Evolutionary conservation across 2,113 vertebrate species (phyloP), one percentile per base, ranked within the genome.

Genomic region (Heterocephalus glaber): DNA sequence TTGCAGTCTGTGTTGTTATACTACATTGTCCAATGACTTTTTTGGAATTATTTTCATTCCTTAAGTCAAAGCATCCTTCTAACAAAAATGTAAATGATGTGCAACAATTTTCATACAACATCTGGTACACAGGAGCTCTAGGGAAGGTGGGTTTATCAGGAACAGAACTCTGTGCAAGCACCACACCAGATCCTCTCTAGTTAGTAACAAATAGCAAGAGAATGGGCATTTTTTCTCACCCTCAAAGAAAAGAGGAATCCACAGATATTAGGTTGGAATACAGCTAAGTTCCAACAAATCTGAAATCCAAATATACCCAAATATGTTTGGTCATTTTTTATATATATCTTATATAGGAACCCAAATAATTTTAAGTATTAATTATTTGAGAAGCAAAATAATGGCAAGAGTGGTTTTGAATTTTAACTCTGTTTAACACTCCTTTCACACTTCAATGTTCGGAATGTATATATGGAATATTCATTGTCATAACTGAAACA

Each of bases 371-470:
- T 90, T 84, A 92, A 58, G 22, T 65, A 72, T 47, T 3, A 70
- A 56, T 90, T 63, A 89, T 52, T 66, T 95, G 35, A 93, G 63
- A 86, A 49, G 79, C 30, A 94, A 96, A 90, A 88, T n/a, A 72
- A 84, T 28, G 44, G 12, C 44, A 81, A 92, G 38, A 60, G 9
- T 28, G 41, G 11, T 86, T 89, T 35, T 86, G 41, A 97, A 92
- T 4, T 38, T 83, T 52, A 87, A 95, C 56, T 77, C 74, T 87
- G n/a, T 61, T 54, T 79, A 81, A 80, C 16, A 14, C 12, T 90
- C 28, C 44, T 84, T 89, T 95, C 26, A 82, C n/a, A 33, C 61
- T 20, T 89, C 52, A 66, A 12, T 24, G 8, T 52, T 49, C 90
- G 65, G 35, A 85, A 87, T n/a, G 1, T 41, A 63, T 33, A 63